Evolutionary conservation across 1,140 invertebrate genomes (phyloP), one percentile per base, ranked within the genome.

Genomic region (Lordiphosa stackelbergi): DNA sequence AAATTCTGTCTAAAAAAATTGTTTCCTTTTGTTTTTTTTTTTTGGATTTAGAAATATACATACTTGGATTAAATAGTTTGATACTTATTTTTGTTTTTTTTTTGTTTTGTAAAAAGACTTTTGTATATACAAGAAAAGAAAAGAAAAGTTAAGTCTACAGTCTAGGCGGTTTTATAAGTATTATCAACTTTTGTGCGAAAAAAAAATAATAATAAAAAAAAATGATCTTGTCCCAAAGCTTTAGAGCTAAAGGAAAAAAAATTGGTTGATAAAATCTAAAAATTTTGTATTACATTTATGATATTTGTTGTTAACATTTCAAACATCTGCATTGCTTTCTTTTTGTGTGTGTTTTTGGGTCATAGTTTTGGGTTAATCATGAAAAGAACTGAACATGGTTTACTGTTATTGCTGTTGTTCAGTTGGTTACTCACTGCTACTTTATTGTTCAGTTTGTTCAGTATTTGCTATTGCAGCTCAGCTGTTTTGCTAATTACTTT

Each of bases 31-130:
- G 22, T 53, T 57, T 43, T 35, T 28, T 53, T 57, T 48, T 60
- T 55, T 68, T 35, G 59, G 16, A 42, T 38, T 54, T 66, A 66
- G 60, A 11, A 78, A 69, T 78, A 12, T 78, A 73, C 73, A 78
- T 46, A 46, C 10, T 31, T 31, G 28, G 28, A 31, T 45, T 45
- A 45, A 24, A 37, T 43, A 37, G 24, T 16, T 42, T 51, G 36
- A 37, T 36, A 42, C 43, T 24, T 38, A 38, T 41, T 42, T 12
- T 12, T 19, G 41, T 42, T 12, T 12, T 19, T 47, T 53, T 54
- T 12, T 12, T 19, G 42, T 53, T 54, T 36, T 52, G 4, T 19
- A 51, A 34, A 51, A 53, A 40, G 24, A 49, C 35, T 57, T 42
- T 46, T 12, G 9, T 52, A 43, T 53, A 16, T 34, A 46, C 49